phyloP scores from a whole-genome alignment of 2,888 invertebrate genomes.

The Gnatocerus cornutus region DNA sequence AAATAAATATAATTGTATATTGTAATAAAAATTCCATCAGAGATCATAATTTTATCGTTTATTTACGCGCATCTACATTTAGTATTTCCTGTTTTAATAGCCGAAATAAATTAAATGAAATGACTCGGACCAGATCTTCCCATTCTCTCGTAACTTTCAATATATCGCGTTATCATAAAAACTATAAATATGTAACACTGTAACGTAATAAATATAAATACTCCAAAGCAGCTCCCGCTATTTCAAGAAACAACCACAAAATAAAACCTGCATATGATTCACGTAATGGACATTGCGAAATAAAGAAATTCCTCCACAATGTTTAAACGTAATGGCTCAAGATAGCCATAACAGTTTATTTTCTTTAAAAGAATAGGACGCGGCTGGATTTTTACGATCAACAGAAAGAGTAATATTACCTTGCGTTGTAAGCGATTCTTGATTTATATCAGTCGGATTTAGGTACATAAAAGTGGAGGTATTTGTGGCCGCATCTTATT shows the following conservation, averaged over 20 bases:
- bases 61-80: constrained; percentile 18
- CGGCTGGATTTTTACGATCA: constrained; percentile 38
- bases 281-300: constrained; percentile 35
- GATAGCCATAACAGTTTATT: constrained; percentile 46
- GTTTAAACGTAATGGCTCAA: constrained; percentile 34
- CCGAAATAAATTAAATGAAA: neutral
- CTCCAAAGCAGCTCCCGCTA: neutral
- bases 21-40: constrained; percentile 20
- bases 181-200: too few species aligned
- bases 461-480: too few species aligned
- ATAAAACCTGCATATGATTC: constrained; percentile 26
- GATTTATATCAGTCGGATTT: constrained; percentile 1
- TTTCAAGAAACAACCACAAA: constrained; percentile 29
- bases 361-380: constrained; percentile 31
- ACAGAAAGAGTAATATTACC: constrained; percentile 25
- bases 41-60: constrained; percentile 30
- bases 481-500: too few species aligned
- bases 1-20: constrained; percentile 16
- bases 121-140: neutral
- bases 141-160: too few species aligned
- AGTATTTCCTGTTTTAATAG: constrained; percentile 37
- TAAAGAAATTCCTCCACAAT: constrained; percentile 36
- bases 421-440: constrained; percentile 21
- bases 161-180: too few species aligned
- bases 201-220: too few species aligned